A percentile compares a stretch with the other conserved stretches of the same genome.
Conservation (phyloP, 2,888 invertebrate genomes). For the Heliconius sara region DNA sequence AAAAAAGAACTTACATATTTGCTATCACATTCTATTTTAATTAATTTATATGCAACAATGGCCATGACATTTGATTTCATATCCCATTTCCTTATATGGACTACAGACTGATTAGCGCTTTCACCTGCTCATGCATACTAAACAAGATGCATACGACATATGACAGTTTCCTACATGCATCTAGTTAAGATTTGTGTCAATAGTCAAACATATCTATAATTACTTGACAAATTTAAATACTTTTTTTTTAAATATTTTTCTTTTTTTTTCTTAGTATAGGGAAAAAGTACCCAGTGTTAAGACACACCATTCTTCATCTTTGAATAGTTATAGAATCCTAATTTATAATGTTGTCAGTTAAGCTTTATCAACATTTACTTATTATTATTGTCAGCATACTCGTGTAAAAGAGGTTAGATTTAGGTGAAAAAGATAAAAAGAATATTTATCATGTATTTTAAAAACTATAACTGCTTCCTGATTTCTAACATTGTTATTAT, state of each 20-base stretch:
- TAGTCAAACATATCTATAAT: not conserved
- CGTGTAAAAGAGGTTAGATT: too few species aligned
- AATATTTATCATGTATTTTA: too few species aligned
- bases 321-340: too few species aligned
- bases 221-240: too few species aligned
- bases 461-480: too few species aligned
- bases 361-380: too few species aligned
- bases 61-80: constrained; percentile 22
- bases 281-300: not conserved
- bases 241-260: not conserved
- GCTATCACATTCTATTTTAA: not conserved
- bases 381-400: too few species aligned
- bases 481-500: too few species aligned
- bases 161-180: constrained; percentile 31
- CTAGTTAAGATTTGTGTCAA: constrained; percentile 8
- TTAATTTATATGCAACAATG: constrained; percentile 34
- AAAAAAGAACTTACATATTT: too few species aligned
- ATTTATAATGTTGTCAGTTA: too few species aligned
- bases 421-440: too few species aligned
- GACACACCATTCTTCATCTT: too few species aligned
- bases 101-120: constrained; percentile 35
- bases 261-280: not conserved
- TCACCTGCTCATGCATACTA: constrained; percentile 40
- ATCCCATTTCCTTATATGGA: not conserved
- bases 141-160: constrained; percentile 18